Evolutionary conservation across 2,888 invertebrate genomes (phyloP), one percentile per base, ranked within the genome.

Genomic region (Ganaspis brasiliensis): DNA sequence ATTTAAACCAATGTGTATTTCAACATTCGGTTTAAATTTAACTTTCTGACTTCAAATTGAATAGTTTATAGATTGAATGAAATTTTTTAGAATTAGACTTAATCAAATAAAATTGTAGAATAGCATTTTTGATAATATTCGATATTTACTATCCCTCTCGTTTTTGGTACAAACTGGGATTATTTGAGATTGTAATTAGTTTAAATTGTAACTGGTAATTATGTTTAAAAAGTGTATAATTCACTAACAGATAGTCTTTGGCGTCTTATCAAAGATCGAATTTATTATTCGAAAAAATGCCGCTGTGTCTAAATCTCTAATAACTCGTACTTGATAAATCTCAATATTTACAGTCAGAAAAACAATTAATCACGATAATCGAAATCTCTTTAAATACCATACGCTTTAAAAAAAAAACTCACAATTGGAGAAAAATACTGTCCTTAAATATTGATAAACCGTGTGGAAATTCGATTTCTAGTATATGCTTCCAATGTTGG

Each of bases 391-490:
- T 10, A n/a, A 31, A 26, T 9, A 59, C 14, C 31, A 26, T 31
- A n/a, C 26, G 9, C 4, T 45, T 14, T 45, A 45, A 45, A 45
- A 45, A 45, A 45, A 3, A 9, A 1, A 57, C 57, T 24, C 14
- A 26, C 59, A 59, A 26, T 59, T 31, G 26, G 31, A 26, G 26
- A n/a, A 59, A 59, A 59, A 59, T 59, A 59, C 59, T 59, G 59
- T 35, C 59, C 31, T 59, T 59, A 31, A 59, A 57, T 31, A 31
- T 31, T 31, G 31, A 31, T 31, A 31, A 31, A 31, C 31, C 31
- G 6, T 31, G 3, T 31, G 31, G 31, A 31, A 31, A 4, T 31
- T 31, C 6, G 3, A 31, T n/a, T n/a, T n/a, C n/a, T n/a, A n/a
- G n/a, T n/a, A n/a, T n/a, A n/a, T n/a, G n/a, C n/a, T n/a, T n/a